These are phyloP conservation scores for Gymnarchus niloticus DNA, from an alignment of 2,113 vertebrate genomes.

Conservation along the genomic window DNA sequence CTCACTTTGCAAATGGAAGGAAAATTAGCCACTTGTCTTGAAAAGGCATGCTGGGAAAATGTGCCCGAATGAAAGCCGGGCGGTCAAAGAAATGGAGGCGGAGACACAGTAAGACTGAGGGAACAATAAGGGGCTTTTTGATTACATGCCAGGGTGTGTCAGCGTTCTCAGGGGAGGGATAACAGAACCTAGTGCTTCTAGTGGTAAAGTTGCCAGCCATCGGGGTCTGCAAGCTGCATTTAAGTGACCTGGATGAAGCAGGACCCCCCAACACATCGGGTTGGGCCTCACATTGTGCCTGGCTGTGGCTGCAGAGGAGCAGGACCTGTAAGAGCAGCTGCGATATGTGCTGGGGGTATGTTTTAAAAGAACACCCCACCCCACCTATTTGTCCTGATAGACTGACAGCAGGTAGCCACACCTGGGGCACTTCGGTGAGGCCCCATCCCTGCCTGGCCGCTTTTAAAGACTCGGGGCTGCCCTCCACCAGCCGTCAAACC, in stretches of 20 bases:
- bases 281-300: not conserved
- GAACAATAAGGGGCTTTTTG: not conserved
- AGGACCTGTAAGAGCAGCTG: conserved; percentile 23
- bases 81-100: not conserved
- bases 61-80: not conserved
- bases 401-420: not conserved
- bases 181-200: not conserved
- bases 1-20: not conserved
- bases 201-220: not conserved
- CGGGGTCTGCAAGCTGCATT: not conserved
- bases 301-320: conserved; percentile 16
- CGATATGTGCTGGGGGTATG: conserved; percentile 6
- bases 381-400: too few relatives aligned
- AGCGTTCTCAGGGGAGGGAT: not conserved
- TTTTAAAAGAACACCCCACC: not conserved
- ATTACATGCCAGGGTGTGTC: not conserved
- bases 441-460: too few relatives aligned
- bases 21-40: not conserved
- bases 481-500: too few relatives aligned
- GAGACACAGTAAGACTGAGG: too few relatives aligned
- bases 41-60: not conserved
- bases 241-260: not conserved
- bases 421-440: not conserved
- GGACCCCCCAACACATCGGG: not conserved
- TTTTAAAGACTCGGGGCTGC: too few relatives aligned